Evolutionary conservation across 2,888 invertebrate species (phyloP), one percentile per base, ranked within the genome.

Genomic region (Crematogaster levior): DNA sequence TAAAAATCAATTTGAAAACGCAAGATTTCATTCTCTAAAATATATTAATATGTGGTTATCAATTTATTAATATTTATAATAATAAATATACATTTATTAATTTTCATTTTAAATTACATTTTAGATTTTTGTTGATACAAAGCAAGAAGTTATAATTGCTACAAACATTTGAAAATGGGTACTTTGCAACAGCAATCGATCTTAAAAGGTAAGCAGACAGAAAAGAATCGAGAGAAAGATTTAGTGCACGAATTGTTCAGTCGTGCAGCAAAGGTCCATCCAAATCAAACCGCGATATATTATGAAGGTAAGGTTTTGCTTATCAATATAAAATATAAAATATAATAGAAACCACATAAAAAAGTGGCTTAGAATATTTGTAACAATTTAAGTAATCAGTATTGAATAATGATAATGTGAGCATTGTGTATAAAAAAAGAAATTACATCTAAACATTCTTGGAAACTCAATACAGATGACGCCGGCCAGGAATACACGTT

Each of bases 111-210:
- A 51, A 65, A 27, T 15, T 51, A n/a, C 37, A 37, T 75, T 75
- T 75, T 12, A 75, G 65, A 21, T 51, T 6, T 63, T 24, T 24
- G 15, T 24, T 48, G 15, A n/a, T 56, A 53, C 34, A 4, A 65
- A 34, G 12, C 3, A 61, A 46, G 10, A 27, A 72, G 34, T 51
- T 24, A 48, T 6, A 74, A 34, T 30, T 40, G 5, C 10, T 40
- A 15, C 9, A 5, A 53, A 21, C 6, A 40, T 34, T 30, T 68
- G 34, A 85, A 93, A 92, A 98, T 98, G 97, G 97, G 97, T 74
- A 97, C 97, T 4, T 94, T 97, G 90, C 97, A 97, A 79, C 96
- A 97, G 91, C 95, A 97, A 84, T 97, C 97, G 0, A 96, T 97
- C 86, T 95, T 97, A 66, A 96, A 96, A 91, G 95, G 94, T 30